Base-by-base conservation (phyloP, 2,113 vertebrate genomes). In the Atrichornis clamosus region DNA sequence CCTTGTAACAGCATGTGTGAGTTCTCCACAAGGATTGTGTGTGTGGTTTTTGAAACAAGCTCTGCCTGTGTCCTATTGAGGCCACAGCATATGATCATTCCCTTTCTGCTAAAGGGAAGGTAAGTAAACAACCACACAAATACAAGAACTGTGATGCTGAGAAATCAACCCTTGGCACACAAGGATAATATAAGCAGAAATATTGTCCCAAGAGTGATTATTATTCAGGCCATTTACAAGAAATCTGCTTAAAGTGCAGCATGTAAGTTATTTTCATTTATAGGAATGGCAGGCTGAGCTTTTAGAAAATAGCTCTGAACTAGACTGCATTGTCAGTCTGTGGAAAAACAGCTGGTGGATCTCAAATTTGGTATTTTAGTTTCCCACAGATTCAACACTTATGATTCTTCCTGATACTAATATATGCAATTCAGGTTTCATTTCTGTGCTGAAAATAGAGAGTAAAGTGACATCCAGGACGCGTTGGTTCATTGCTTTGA, bases 211-310 rank as follows among this genome's bases (percentile, higher is more conserved):
- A n/a, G 62, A 93, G 65, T 83, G 50, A 78, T 89, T 82, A 78
- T 74, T 93, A 91, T 91, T 93, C 73, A 93, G 42, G 33, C 27
- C 53, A 73, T 60, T 92, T 83, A 88, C 53, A 76, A 83, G 78
- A 83, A 83, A 83, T 73, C 50, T 65, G 32, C 62, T 62, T 46
- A 22, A 73, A 91, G 13, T 3, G 3, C n/a, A 62, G 58, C 2
- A 4, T 32, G 12, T 52, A 79, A 78, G 28, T 93, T 79, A 78
- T 79, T 85, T 93, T 87, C 22, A 49, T 69, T 78, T 91, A 64
- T 35, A 79, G 75, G 24, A 85, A 73, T 28, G 46, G 41, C 49
- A 94, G 50, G 49, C 21, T 82, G 37, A 91, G 70, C 28, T 85
- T 82, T 69, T 76, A 73, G 46, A 90, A 87, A 91, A 83, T 15